A percentile compares a stretch with the other conserved stretches of the same genome.
Evolutionary conservation across 2,888 invertebrate species (phyloP).

Genomic region (Troides aeacus): DNA sequence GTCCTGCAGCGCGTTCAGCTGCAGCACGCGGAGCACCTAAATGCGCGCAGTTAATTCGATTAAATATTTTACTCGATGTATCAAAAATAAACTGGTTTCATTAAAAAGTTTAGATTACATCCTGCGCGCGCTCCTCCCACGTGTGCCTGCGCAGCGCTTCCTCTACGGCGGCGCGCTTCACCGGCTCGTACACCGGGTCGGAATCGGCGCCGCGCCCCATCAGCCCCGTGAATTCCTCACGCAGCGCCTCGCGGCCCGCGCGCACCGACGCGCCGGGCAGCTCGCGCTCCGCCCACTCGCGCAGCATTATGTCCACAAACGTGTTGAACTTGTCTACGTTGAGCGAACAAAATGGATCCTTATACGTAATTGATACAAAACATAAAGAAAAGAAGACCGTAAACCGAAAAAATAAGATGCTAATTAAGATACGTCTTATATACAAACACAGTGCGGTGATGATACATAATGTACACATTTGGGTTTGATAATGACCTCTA

Average conservation of each 20-base stretch:
- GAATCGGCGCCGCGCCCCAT: constrained; percentile 79
- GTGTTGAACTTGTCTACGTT: constrained; percentile 89
- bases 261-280: constrained; percentile 85
- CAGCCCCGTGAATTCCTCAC: constrained; percentile 59
- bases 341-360: too few relatives aligned
- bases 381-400: too few relatives aligned
- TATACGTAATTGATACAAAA: too few relatives aligned
- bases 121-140: constrained; percentile 95
- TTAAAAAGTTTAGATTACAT: constrained; percentile 46
- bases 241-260: constrained; percentile 87
- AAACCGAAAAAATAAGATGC: too few relatives aligned
- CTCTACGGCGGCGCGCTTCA: constrained; percentile 93
- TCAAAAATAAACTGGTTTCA: too few relatives aligned
- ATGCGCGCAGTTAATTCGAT: too few relatives aligned
- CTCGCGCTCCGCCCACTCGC: constrained; percentile 96
- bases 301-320: constrained; percentile 94
- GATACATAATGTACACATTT: too few relatives aligned
- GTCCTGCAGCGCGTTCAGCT: constrained; percentile 93
- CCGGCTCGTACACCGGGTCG: constrained; percentile 93
- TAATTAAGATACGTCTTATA: too few relatives aligned
- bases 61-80: too few relatives aligned
- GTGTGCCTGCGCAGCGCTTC: constrained; percentile 92
- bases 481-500: too few relatives aligned
- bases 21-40: constrained; percentile 93
- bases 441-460: too few relatives aligned